Evolutionary conservation across 1,140 invertebrate species (phyloP).

Genomic region (Maniola jurtina): DNA sequence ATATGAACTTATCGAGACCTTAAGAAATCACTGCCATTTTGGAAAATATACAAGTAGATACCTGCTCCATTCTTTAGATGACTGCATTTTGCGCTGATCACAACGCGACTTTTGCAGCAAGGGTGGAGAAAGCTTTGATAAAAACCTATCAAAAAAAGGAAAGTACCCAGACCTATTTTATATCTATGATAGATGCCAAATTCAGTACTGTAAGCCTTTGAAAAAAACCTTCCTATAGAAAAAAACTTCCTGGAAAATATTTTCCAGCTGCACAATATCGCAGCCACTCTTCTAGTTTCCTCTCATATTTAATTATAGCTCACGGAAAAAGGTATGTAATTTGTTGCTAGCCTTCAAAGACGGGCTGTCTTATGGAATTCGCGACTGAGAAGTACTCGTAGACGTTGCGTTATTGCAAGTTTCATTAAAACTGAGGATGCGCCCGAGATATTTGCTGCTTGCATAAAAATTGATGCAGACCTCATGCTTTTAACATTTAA

Average conservation of each 20-base stretch:
- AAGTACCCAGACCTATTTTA: too few species aligned
- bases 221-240: too few species aligned
- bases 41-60: too few species aligned
- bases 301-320: slow-evolving; percentile 8
- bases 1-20: too few species aligned
- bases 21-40: too few species aligned
- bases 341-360: neutral
- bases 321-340: slow-evolving; percentile 8
- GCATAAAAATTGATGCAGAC: slow-evolving; percentile 6
- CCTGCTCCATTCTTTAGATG: too few species aligned
- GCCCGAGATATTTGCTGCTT: neutral
- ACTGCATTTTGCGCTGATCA: too few species aligned
- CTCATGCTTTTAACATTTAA: neutral
- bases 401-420: slow-evolving; percentile 6
- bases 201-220: too few species aligned
- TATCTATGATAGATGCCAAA: too few species aligned
- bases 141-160: too few species aligned
- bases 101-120: too few species aligned
- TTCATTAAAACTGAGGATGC: slow-evolving; percentile 9
- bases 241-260: neutral
- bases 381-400: slow-evolving; percentile 3
- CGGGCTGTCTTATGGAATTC: slow-evolving; percentile 8
- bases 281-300: neutral
- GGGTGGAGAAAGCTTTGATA: too few species aligned
- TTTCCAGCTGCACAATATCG: neutral